Conservation (phyloP, 2,113 vertebrate genomes). For the Accipiter cooperii region DNA sequence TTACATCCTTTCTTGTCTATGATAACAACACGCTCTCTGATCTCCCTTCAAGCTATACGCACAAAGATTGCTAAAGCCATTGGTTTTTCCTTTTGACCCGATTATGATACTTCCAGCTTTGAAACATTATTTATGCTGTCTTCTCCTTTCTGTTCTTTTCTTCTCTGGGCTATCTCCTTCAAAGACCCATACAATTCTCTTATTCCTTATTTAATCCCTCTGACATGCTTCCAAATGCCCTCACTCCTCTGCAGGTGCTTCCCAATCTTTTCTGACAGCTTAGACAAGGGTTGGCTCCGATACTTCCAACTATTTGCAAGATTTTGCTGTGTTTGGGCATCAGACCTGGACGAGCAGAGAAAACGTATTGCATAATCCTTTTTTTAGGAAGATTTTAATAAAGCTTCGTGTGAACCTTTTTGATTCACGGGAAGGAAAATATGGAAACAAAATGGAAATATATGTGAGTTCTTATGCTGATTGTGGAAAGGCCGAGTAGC, state of each 20-base stretch:
- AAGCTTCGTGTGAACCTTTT: neutral
- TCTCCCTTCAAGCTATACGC: neutral
- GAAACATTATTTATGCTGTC: slow-evolving; percentile 15
- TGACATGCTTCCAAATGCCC: neutral
- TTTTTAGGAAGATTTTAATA: neutral
- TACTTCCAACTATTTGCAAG: neutral
- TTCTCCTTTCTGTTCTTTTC: neutral
- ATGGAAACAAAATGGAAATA: neutral
- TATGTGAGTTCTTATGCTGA: neutral
- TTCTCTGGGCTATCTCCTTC: neutral
- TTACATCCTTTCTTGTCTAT: neutral
- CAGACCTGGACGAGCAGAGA: neutral
- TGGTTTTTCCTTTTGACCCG: neutral
- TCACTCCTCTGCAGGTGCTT: slow-evolving; percentile 14
- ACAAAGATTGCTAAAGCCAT: neutral
- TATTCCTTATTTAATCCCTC: neutral
- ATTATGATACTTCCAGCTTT: neutral
- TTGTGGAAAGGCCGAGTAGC: neutral
- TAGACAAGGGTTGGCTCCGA: neutral
- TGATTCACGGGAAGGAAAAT: neutral
- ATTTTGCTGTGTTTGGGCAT: neutral
- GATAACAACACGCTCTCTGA: neutral
- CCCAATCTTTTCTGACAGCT: neutral
- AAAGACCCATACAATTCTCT: neutral
- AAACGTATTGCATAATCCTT: neutral